Evolutionary conservation across 2,113 vertebrate species (phyloP).

Genomic region (Myrmecophaga tridactyla): DNA sequence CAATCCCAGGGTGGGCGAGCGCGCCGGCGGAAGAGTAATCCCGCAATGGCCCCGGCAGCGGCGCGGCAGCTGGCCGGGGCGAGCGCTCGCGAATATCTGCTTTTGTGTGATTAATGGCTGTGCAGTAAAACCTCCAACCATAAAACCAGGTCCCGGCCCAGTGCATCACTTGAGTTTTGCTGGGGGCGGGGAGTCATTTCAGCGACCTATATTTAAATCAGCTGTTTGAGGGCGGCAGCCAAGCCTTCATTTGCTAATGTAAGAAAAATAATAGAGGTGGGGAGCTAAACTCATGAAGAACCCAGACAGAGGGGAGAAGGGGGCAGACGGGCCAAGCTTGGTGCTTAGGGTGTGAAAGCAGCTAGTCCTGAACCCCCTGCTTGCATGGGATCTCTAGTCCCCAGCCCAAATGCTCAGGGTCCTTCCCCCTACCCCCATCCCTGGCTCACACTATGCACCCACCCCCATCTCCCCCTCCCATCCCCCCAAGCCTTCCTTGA

Average conservation of each 20-base stretch:
- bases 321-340: not conserved
- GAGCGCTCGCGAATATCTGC: constrained; percentile 86
- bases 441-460: not conserved
- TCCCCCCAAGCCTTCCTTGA: too few relatives aligned
- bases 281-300: not conserved
- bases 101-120: constrained; percentile 92
- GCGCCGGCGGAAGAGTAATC: constrained; percentile 79
- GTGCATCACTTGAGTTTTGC: constrained; percentile 20
- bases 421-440: rapidly evolving
- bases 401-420: rapidly evolving
- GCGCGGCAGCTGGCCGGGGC: constrained; percentile 83
- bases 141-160: constrained; percentile 52
- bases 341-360: not conserved
- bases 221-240: not conserved
- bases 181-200: not conserved
- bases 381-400: not conserved
- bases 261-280: not conserved
- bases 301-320: not conserved
- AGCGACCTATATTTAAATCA: not conserved
- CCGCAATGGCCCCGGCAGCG: constrained; percentile 85
- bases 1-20: not conserved
- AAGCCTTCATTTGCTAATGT: not conserved
- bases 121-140: constrained; percentile 79
- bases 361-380: not conserved
- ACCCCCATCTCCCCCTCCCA: too few relatives aligned